phyloP scores from a whole-genome alignment of 2,113 vertebrate genomes.

The Perca schrenkii region DNA sequence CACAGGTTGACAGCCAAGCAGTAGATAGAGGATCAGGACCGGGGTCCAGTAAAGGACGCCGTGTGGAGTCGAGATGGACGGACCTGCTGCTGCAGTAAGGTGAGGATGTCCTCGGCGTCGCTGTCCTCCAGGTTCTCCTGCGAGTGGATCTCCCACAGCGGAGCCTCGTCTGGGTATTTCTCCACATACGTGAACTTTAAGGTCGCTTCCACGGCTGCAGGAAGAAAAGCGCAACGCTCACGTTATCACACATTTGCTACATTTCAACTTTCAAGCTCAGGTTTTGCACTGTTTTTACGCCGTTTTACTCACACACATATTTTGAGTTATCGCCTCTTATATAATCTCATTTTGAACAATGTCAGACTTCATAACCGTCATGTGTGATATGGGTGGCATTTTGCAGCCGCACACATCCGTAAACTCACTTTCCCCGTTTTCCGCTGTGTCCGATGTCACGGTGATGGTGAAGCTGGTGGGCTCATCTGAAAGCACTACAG shows the following conservation, averaged over 20 bases:
- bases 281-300: background rate
- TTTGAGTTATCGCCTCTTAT: too few species aligned
- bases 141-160: slow-evolving; percentile 92
- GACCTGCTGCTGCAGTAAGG: slow-evolving; percentile 93
- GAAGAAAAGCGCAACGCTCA: slow-evolving; percentile 39
- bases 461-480: slow-evolving; percentile 96
- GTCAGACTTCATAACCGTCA: background rate
- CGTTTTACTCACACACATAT: background rate
- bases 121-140: slow-evolving; percentile 94
- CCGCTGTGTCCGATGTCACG: slow-evolving; percentile 93
- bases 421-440: slow-evolving; percentile 94
- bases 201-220: slow-evolving; percentile 90
- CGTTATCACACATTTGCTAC: background rate
- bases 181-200: slow-evolving; percentile 97
- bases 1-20: too few species aligned
- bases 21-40: too few species aligned
- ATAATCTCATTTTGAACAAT: too few species aligned
- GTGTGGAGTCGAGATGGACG: slow-evolving; percentile 27
- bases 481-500: slow-evolving; percentile 91
- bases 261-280: background rate
- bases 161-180: slow-evolving; percentile 95
- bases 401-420: background rate
- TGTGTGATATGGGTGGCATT: background rate
- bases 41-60: background rate
- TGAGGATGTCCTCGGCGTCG: slow-evolving; percentile 88